phyloP scores from a whole-genome alignment of 2,888 invertebrate genomes.

The Apamea monoglypha region DNA sequence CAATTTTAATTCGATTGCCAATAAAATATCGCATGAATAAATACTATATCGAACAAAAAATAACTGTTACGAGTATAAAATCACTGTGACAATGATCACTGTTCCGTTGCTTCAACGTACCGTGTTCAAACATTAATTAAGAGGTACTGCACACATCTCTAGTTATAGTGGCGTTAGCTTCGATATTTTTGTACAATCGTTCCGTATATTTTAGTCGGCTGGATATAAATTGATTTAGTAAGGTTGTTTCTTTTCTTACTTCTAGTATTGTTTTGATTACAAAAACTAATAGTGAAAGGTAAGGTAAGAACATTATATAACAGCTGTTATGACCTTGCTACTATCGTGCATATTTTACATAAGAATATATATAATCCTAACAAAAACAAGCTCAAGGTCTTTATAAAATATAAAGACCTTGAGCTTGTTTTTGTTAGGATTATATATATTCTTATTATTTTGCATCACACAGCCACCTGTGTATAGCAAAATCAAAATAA shows the following conservation, averaged over 20 bases:
- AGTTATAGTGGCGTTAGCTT: conserved; percentile 1
- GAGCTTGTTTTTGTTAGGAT: too few species aligned
- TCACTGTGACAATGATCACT: conserved; percentile 48
- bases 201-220: neutral
- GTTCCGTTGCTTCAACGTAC: conserved; percentile 29
- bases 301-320: neutral
- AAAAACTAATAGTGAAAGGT: neutral
- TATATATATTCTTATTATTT: too few species aligned
- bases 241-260: neutral
- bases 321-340: neutral
- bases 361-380: too few species aligned
- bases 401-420: too few species aligned
- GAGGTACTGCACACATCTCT: conserved; percentile 46
- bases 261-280: neutral
- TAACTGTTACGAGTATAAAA: conserved; percentile 52
- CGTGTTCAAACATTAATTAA: conserved; percentile 66
- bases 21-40: conserved; percentile 44
- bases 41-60: conserved; percentile 35
- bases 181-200: conserved; percentile 9
- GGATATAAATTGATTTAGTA: neutral
- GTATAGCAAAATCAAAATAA: too few species aligned
- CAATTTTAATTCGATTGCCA: conserved; percentile 35
- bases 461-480: too few species aligned
- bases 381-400: too few species aligned
- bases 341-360: too few species aligned